Evolutionary conservation across 2,113 vertebrate species (phyloP).

Genomic region (Lota lota): DNA sequence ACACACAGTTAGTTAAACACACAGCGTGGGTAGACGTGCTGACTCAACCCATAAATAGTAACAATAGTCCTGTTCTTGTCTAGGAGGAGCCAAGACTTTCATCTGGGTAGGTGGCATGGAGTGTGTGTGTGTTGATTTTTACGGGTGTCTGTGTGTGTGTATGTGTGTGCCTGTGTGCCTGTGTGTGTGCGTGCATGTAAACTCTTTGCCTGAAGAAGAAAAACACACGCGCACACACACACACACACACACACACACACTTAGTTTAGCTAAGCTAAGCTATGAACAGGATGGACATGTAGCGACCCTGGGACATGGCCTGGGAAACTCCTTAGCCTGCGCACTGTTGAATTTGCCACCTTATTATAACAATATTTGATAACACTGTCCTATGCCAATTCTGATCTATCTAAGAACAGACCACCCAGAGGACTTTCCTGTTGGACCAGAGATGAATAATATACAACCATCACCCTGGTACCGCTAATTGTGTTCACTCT

Average conservation of each 20-base stretch:
- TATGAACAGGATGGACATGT: too few relatives aligned
- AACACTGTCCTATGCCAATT: too few relatives aligned
- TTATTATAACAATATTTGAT: too few relatives aligned
- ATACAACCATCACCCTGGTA: too few relatives aligned
- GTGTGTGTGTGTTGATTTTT: conserved; percentile 13
- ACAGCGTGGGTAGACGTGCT: conserved; percentile 24
- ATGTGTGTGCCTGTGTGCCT: conserved; percentile 8
- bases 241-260: conserved; percentile 9
- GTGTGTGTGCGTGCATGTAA: conserved; percentile 4
- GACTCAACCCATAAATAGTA: conserved; percentile 45
- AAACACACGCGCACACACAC: neutral
- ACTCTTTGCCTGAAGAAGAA: conserved; percentile 14
- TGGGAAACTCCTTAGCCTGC: too few relatives aligned
- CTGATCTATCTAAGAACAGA: too few relatives aligned
- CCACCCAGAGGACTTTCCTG: too few relatives aligned
- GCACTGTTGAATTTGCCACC: too few relatives aligned
- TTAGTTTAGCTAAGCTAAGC: conserved; percentile 12
- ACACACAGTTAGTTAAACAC: neutral
- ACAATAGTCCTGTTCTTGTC: conserved; percentile 44
- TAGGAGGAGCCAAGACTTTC: conserved; percentile 40
- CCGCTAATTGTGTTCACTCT: too few relatives aligned
- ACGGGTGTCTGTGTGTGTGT: too few relatives aligned
- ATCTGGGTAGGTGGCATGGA: conserved; percentile 58
- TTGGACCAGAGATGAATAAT: too few relatives aligned
- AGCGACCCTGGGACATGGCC: too few relatives aligned